Evolutionary conservation across 2,888 invertebrate species (phyloP), one percentile per base, ranked within the genome.

Genomic region (Microplitis deprimator): DNA sequence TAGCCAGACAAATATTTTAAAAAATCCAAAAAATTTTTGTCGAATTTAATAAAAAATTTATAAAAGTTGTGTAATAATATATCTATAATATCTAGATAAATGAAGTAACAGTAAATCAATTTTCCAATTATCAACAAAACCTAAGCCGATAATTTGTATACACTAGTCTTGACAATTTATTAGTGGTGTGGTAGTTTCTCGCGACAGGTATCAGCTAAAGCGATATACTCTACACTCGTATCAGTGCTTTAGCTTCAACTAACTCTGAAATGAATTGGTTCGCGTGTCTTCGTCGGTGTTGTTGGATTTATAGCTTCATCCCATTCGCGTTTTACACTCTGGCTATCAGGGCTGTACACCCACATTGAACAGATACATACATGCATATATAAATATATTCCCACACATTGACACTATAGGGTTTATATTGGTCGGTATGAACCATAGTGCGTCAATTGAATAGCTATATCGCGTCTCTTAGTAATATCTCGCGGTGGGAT

Each of bases 221-320:
- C 79, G 78, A 75, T 78, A 77, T 71, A 64, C 68, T 76, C 81
- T 82, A 83, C 83, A 50, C 50, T 13, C 10, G 13, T 50, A 50
- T 50, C 50, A 50, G 13, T 50, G 29, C 29, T 29, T 29, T 29
- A 29, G 29, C 29, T 29, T 29, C 29, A 29, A 3, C 4, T 29
- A 29, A 29, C 29, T 29, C 83, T 80, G 83, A 80, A 81, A 84
- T 83, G 86, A 87, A 87, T 87, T 86, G 87, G 85, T 80, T 88
- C 84, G 86, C 87, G 86, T 85, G 86, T 86, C 85, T 87, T 87
- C 85, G 83, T 82, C 81, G 77, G 81, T 79, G 77, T 80, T 77
- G 77, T 75, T 80, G 85, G 84, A 88, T 89, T 89, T 89, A 89
- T 88, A 85, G 87, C 88, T 89, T 89, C 87, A 89, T 89, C 86